These are phyloP conservation scores for Rhyacophila brunnea DNA, from an alignment of 1,140 invertebrate genomes.

Conservation along the genomic window DNA sequence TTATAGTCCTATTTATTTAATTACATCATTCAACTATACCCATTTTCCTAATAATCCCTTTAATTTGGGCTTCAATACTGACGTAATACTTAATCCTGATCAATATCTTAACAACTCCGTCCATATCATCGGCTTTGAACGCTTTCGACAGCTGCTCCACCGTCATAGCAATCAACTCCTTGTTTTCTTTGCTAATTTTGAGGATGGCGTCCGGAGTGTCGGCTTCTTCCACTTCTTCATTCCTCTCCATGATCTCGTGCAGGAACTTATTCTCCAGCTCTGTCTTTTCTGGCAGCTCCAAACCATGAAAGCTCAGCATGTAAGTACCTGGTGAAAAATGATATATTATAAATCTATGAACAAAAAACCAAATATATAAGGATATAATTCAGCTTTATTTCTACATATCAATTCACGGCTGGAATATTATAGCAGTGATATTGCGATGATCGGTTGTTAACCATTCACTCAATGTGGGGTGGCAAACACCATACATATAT, in stretches of 20 bases:
- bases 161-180: constrained; percentile 54
- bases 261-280: constrained; percentile 73
- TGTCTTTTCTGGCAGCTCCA: constrained; percentile 69
- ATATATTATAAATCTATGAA: not conserved
- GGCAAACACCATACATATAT: no score
- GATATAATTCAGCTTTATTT: no score
- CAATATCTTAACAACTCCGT: constrained; percentile 60
- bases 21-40: constrained; percentile 59
- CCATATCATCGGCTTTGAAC: constrained; percentile 63
- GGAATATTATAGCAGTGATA: no score
- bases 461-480: no score
- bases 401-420: no score
- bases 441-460: no score
- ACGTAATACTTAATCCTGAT: constrained; percentile 81
- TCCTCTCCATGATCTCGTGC: constrained; percentile 84
- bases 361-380: no score
- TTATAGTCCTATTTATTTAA: no score
- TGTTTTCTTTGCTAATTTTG: constrained; percentile 61
- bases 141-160: constrained; percentile 57
- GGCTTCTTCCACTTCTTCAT: constrained; percentile 76
- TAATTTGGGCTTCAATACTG: constrained; percentile 76
- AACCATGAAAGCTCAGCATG: constrained; percentile 67
- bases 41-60: constrained; percentile 63
- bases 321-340: constrained; percentile 51
- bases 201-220: constrained; percentile 61